Conservation (phyloP, 2,113 vertebrate genomes). For the Empidonax alnorum region DNA sequence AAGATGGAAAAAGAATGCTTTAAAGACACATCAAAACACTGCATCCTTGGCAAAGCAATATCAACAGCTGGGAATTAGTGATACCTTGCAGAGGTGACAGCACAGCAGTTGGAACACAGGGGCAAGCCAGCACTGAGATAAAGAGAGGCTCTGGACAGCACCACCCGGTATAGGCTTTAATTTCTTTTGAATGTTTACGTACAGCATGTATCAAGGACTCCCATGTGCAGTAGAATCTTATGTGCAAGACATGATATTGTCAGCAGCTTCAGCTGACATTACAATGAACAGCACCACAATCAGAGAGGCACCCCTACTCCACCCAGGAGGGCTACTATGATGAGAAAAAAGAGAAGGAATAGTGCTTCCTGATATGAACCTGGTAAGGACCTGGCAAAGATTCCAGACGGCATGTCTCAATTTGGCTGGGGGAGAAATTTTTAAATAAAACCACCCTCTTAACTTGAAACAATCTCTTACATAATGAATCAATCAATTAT, state of each 20-base stretch:
- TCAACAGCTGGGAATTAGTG: background rate
- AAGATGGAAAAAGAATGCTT: background rate
- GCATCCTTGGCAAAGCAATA: background rate
- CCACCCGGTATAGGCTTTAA: background rate
- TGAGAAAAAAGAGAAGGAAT: background rate
- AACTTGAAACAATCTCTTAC: slow-evolving; percentile 53
- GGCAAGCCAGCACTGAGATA: background rate
- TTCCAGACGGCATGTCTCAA: background rate
- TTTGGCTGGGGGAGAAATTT: background rate
- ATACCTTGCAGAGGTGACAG: background rate
- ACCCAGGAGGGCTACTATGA: background rate
- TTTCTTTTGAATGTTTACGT: background rate
- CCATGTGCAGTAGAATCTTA: background rate
- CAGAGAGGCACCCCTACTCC: background rate
- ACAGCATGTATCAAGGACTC: background rate
- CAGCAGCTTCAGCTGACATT: background rate
- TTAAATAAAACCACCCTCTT: background rate
- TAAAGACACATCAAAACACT: background rate
- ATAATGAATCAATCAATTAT: slow-evolving; percentile 66
- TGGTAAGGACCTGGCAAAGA: background rate
- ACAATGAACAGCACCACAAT: background rate
- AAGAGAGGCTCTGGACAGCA: background rate
- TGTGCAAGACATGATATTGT: accelerated
- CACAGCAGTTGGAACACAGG: background rate
- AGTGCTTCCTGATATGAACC: background rate